These are phyloP conservation scores for Ecdyonurus torrentis DNA, from an alignment of 2,888 invertebrate genomes.

Conservation along the genomic window DNA sequence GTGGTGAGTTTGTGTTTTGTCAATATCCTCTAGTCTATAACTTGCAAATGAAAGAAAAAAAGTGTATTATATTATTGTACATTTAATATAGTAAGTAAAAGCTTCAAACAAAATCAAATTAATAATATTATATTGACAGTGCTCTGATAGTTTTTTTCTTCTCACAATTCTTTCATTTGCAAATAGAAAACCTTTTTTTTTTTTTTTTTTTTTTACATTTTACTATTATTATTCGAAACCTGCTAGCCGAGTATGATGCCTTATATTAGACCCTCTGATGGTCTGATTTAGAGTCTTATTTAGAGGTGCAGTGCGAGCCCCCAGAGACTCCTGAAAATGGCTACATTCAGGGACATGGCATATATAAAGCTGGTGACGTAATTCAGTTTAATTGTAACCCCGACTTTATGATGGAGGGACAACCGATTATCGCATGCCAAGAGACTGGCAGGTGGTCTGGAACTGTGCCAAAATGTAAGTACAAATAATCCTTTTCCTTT, in stretches of 20 bases:
- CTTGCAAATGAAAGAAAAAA: not conserved
- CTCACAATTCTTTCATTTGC: no score
- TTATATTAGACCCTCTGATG: not conserved
- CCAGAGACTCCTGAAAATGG: slow-evolving; percentile 60
- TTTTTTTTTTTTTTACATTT: not conserved
- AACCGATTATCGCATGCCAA: slow-evolving; percentile 78
- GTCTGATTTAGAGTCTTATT: slow-evolving; percentile 14
- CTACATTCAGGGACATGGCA: slow-evolving; percentile 58
- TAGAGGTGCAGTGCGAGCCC: slow-evolving; percentile 65
- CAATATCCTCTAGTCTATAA: slow-evolving; percentile 10
- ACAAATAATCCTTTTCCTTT: slow-evolving; percentile 6
- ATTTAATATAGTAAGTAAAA: not conserved
- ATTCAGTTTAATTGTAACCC: slow-evolving; percentile 77
- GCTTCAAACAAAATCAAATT: not conserved
- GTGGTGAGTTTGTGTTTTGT: slow-evolving; percentile 36
- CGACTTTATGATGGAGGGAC: slow-evolving; percentile 77
- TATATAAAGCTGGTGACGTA: slow-evolving; percentile 68
- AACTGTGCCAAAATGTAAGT: slow-evolving; percentile 63
- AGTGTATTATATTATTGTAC: not conserved
- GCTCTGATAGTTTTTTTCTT: no score
- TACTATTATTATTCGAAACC: not conserved
- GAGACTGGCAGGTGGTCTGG: slow-evolving; percentile 76
- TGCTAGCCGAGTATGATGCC: not conserved
- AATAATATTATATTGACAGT: not conserved
- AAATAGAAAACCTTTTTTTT: not conserved